These are phyloP conservation scores for Cololabis saira DNA, from an alignment of 2,113 vertebrate species.

Conservation along the genomic window DNA sequence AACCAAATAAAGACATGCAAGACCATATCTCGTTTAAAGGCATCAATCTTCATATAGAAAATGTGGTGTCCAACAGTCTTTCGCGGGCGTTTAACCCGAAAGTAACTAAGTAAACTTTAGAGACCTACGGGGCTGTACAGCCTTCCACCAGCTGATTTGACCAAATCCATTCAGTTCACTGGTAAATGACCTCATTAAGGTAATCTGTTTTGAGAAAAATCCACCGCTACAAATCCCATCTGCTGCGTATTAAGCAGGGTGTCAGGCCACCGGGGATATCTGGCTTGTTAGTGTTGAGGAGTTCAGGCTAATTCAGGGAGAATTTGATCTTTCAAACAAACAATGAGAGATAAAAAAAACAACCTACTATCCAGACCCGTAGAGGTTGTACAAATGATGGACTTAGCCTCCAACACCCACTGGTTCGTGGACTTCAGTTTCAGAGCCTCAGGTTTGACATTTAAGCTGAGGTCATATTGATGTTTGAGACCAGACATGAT, in stretches of 20 bases:
- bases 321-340: conserved; percentile 33
- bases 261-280: conserved; percentile 56
- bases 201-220: conserved; percentile 67
- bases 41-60: background rate
- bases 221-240: conserved; percentile 59
- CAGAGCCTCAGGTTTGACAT: background rate
- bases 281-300: conserved; percentile 40
- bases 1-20: conserved; percentile 39
- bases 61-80: conserved; percentile 15
- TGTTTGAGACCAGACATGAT: no score
- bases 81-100: conserved; percentile 29
- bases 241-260: conserved; percentile 60
- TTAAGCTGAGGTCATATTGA: no score
- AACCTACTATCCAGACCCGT: background rate
- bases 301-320: conserved; percentile 36
- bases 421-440: background rate
- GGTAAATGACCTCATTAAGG: conserved; percentile 65
- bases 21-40: conserved; percentile 26
- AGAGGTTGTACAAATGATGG: background rate
- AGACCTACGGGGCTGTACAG: conserved; percentile 9
- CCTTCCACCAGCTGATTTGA: conserved; percentile 30
- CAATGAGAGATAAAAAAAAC: conserved; percentile 28
- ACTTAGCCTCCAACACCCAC: background rate
- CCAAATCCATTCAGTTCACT: conserved; percentile 52
- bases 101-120: conserved; percentile 35